Conservation (phyloP, 2,113 vertebrate species). For the Megatriorchis doriae region DNA sequence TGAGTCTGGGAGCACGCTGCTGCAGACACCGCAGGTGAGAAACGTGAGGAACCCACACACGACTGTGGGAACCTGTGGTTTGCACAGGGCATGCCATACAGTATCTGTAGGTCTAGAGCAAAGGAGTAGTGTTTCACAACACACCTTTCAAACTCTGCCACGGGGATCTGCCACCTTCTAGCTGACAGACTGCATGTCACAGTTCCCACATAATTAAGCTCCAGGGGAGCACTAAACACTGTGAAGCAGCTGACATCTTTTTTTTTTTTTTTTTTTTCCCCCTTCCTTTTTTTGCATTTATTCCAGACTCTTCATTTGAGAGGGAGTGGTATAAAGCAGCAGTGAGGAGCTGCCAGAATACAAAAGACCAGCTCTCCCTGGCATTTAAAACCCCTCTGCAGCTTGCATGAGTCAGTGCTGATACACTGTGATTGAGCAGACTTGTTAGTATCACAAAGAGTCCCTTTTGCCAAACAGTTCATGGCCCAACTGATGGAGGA, state of each 20-base stretch:
- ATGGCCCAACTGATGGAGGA: background rate
- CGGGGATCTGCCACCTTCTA: constrained; percentile 18
- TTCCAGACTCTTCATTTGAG: background rate
- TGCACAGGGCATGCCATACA: background rate
- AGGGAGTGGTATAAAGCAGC: background rate
- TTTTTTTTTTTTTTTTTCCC: background rate
- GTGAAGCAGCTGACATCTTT: background rate
- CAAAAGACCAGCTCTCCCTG: constrained; percentile 29
- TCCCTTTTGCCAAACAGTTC: constrained; percentile 1
- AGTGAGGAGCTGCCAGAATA: constrained; percentile 25
- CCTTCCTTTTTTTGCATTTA: background rate
- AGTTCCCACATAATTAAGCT: constrained; percentile 45
- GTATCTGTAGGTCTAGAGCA: background rate
- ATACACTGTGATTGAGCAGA: background rate
- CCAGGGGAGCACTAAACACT: constrained; percentile 12
- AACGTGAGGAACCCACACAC: rapidly evolving
- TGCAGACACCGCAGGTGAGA: background rate
- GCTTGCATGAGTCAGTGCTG: constrained; percentile 9
- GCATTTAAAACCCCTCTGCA: constrained; percentile 20
- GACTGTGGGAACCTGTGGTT: background rate
- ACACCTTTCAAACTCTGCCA: background rate
- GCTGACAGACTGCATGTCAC: background rate
- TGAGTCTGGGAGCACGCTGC: background rate
- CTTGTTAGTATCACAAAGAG: background rate
- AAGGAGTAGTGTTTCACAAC: background rate